Base-by-base conservation (phyloP, 2,113 vertebrate genomes). In the Myxocyprinus asiaticus region DNA sequence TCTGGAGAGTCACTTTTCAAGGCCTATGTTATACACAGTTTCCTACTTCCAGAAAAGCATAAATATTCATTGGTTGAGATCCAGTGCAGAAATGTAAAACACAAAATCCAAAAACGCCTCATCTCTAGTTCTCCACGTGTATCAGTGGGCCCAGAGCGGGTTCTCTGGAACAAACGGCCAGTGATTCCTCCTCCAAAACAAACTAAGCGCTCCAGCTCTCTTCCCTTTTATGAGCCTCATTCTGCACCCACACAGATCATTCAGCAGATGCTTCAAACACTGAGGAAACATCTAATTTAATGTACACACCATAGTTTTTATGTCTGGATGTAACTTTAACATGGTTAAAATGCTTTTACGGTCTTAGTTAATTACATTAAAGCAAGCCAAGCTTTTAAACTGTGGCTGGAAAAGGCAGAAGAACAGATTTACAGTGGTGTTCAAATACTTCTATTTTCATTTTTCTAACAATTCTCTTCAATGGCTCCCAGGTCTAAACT, bases 131-230 rank as follows among this genome's bases (percentile, higher is more conserved):
- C 22, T 33, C 22, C 53, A 43, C 7, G 14, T 59, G 69, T 5
- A 2, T n/a, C 7, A n/a, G n/a, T 15, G 55, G 14, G 55, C 55
- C 55, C 42, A 11, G 14, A 8, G n/a, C 3, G 53, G 42, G 50
- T 70, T 42, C 2, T n/a, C 69, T 58, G 69, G 53, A 71, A 71
- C 44, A 33, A 33, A 43, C 53, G 15, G 69, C 14, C 53, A 58
- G 42, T 4, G 42, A 58, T 58, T 58, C 53, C 15, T 42, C 42
- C 22, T 70, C 33, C 67, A 70, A 70, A 43, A 43, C 68, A n/a
- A 70, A 70, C 68, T 56, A 4, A 12, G n/a, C 3, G 1, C 22
- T 33, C 22, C 22, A 33, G 22, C 22, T 33, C 22, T 33, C 22
- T 33, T 33, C 22, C 22, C 22, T 33, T 33, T 33, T 33, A 33